Evolutionary conservation across 2,888 invertebrate species (phyloP), one percentile per base, ranked within the genome.

Genomic region (Seladonia tumulorum): DNA sequence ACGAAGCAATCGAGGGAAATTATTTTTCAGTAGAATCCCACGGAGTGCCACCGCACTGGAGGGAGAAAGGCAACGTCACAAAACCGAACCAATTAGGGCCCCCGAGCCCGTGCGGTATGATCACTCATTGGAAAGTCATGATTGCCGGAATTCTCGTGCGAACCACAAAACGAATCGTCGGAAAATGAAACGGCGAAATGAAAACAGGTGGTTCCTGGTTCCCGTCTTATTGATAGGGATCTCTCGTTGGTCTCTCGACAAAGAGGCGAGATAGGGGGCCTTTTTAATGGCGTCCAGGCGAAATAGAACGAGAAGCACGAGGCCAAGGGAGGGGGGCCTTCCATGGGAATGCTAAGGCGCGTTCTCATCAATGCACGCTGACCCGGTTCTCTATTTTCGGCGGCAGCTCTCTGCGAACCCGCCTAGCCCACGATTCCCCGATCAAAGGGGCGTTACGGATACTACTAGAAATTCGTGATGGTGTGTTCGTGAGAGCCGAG

Each of bases 321-420:
- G 35, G 22, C 47, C 53, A 60, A 2, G 35, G 35, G 35, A 2
- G 35, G 63, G 81, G 77, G 72, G 29, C 39, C 53, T 25, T 22
- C 71, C 80, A 81, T 81, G 81, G 71, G 72, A 88, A 90, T 85
- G 86, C 87, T 85, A 79, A 85, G 70, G 66, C 75, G 72, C 81
- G 79, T 89, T 80, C 84, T 78, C 88, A 79, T 75, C 80, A 76
- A 71, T 82, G 81, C 73, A 76, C 35, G 45, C 79, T 78, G 76
- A 66, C 73, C 79, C 60, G 82, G 75, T 87, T 86, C 84, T 90
- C 88, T 91, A 90, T 90, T 92, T 92, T 90, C 88, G 90, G 85
- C 86, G 68, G 80, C 84, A 87, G 88, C 87, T 85, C 89, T 79
- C 68, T 68, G 35, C 81, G 85, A 53, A 77, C 76, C 83, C 82